A percentile compares a stretch with the other conserved stretches of the same genome.
Conservation (phyloP, 2,113 vertebrate species). For the Aptenodytes patagonicus region DNA sequence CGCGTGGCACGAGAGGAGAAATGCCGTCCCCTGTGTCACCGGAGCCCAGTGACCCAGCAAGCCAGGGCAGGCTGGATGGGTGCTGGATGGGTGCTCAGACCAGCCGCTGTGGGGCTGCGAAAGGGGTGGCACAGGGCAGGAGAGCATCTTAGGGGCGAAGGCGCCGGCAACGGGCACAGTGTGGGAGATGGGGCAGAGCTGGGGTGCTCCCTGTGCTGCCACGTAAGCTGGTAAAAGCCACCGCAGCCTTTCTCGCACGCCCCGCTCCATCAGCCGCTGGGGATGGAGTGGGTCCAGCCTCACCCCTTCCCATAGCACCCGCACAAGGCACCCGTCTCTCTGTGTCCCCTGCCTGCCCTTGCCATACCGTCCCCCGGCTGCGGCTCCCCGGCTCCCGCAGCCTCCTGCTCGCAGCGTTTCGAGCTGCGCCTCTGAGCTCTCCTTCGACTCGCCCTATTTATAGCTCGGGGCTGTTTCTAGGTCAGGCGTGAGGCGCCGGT, state of each 20-base stretch:
- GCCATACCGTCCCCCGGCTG: not conserved
- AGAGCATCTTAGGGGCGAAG: fast-evolving
- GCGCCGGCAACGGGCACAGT: fast-evolving
- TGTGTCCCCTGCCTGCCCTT: not conserved
- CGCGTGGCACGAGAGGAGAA: fast-evolving
- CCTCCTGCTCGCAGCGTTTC: not conserved
- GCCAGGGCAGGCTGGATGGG: not conserved
- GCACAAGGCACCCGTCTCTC: no score
- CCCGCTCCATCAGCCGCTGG: fast-evolving
- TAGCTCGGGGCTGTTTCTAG: slow-evolving; percentile 51
- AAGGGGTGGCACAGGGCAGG: not conserved
- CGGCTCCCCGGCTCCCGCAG: not conserved
- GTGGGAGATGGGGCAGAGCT: not conserved
- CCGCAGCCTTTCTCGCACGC: fast-evolving
- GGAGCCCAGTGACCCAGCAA: not conserved
- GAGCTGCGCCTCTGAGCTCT: not conserved
- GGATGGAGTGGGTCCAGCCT: not conserved
- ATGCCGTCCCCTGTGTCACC: fast-evolving
- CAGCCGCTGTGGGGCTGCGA: not conserved
- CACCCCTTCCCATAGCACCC: fast-evolving
- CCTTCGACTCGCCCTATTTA: slow-evolving; percentile 1
- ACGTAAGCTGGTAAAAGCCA: not conserved
- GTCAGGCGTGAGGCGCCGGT: not conserved
- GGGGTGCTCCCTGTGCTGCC: not conserved
- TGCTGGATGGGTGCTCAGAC: not conserved